phyloP scores from a whole-genome alignment of 2,113 vertebrate genomes.

The Saguinus imperator region DNA sequence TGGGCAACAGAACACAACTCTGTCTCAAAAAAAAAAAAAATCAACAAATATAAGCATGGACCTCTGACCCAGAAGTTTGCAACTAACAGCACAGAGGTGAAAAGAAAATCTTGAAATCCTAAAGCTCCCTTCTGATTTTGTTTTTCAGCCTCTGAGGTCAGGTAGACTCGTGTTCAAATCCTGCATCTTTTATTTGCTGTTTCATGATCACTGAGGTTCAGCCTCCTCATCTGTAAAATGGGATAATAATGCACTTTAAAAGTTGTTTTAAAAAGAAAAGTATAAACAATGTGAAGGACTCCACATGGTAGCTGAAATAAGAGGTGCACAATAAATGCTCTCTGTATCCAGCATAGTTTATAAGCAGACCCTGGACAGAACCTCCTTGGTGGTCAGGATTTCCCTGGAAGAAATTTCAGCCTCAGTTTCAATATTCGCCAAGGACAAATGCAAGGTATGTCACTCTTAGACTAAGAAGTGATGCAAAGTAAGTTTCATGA shows the following conservation, averaged over 20 bases:
- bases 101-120: not conserved
- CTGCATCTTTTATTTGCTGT: not conserved
- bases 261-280: not conserved
- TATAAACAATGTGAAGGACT: not conserved
- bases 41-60: not conserved
- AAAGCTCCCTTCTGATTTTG: not conserved
- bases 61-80: not conserved
- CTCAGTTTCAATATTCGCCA: not conserved
- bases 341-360: too few relatives aligned
- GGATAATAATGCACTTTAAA: not conserved
- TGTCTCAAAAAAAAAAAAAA: too few relatives aligned
- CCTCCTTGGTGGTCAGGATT: too few relatives aligned
- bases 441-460: not conserved
- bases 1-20: too few relatives aligned
- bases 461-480: not conserved
- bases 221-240: not conserved
- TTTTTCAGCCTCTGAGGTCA: not conserved
- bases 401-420: not conserved
- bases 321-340: not conserved
- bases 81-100: not conserved
- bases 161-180: not conserved
- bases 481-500: too few relatives aligned
- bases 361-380: not conserved
- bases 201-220: not conserved
- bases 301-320: too few relatives aligned